phyloP scores from a whole-genome alignment of 2,888 invertebrate genomes.

The Julus scandinavius region DNA sequence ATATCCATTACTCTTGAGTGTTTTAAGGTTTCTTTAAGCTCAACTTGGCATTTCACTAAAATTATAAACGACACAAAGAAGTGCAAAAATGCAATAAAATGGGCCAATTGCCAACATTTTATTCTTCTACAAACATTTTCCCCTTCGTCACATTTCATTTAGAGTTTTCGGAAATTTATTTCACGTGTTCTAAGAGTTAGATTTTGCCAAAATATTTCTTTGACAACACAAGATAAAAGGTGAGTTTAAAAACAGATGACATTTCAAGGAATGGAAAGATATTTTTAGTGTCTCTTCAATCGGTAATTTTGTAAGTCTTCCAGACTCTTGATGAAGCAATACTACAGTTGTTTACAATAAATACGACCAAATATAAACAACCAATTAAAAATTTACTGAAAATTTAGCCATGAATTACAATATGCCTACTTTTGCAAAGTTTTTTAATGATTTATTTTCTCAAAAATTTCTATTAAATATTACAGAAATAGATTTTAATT shows the following conservation, averaged over 20 bases:
- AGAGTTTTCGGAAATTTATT: neutral
- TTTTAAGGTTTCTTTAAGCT: neutral
- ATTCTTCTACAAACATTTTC: neutral
- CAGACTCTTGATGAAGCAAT: neutral
- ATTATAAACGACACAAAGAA: neutral
- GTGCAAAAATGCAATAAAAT: neutral
- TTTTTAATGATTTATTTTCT: too few relatives aligned
- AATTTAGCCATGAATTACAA: too few relatives aligned
- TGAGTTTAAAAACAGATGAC: neutral
- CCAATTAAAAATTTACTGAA: too few relatives aligned
- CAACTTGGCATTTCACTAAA: neutral
- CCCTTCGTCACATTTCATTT: neutral
- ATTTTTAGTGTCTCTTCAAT: neutral
- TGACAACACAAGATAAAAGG: neutral
- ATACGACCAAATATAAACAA: neutral
- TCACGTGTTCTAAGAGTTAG: neutral
- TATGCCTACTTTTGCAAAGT: too few relatives aligned
- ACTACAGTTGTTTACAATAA: neutral
- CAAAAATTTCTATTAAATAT: too few relatives aligned
- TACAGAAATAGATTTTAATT: too few relatives aligned
- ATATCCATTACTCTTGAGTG: neutral
- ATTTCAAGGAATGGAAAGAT: neutral
- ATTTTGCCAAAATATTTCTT: neutral
- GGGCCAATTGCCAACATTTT: neutral
- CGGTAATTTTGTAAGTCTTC: neutral